phyloP scores from a whole-genome alignment of 2,113 vertebrate species.

The Podocnemis expansa region DNA sequence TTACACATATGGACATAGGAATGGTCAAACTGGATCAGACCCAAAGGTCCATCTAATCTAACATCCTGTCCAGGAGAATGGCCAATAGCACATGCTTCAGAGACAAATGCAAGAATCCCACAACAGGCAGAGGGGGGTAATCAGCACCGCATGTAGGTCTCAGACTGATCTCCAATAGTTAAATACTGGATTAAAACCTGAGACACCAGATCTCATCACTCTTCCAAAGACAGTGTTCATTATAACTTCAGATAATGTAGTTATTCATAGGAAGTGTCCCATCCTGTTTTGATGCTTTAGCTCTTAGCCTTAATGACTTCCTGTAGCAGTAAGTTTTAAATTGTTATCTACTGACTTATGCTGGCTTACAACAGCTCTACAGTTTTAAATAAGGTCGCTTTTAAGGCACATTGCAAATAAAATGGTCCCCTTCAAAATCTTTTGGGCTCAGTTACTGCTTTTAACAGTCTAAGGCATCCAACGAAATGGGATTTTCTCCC shows the following conservation, averaged over 20 bases:
- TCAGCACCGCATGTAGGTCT: neutral
- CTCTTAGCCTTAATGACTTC: neutral
- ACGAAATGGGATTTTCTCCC: too few species aligned
- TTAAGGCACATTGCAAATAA: neutral
- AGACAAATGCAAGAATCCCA: neutral
- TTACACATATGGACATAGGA: neutral
- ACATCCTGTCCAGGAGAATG: neutral
- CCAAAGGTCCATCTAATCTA: neutral
- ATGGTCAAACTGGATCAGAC: neutral
- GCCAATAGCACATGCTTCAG: neutral
- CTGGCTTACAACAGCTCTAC: neutral
- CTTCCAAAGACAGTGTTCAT: too few species aligned
- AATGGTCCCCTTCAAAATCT: rapidly evolving
- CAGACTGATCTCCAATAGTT: neutral
- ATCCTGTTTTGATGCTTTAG: rapidly evolving
- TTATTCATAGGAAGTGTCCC: neutral
- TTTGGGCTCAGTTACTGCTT: too few species aligned
- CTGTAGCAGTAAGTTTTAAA: neutral
- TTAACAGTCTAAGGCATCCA: neutral
- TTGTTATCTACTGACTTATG: neutral
- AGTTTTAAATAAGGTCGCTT: neutral
- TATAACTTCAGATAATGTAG: neutral
- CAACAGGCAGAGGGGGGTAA: neutral
- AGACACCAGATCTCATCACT: neutral
- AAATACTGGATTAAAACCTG: neutral